phyloP scores from a whole-genome alignment of 1,140 invertebrate genomes.

The Colletes latitarsis region DNA sequence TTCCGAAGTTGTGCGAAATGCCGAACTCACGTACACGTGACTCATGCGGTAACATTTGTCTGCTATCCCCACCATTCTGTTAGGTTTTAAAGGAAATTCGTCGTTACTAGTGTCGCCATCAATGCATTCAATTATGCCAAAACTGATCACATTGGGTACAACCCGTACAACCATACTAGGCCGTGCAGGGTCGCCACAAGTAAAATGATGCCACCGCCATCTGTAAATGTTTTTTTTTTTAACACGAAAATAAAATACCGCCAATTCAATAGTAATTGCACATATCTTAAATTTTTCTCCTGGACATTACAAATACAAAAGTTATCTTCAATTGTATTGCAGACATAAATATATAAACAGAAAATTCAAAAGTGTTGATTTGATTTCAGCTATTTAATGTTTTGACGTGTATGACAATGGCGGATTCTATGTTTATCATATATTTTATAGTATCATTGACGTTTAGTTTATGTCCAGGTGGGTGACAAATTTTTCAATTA shows the following conservation, averaged over 20 bases:
- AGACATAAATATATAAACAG: not conserved
- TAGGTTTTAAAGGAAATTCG: too few relatives aligned
- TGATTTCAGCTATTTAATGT: conserved; percentile 66
- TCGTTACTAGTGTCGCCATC: too few relatives aligned
- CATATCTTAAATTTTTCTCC: conserved; percentile 15
- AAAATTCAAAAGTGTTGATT: conserved; percentile 20
- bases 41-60: too few relatives aligned
- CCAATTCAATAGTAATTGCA: conserved; percentile 26
- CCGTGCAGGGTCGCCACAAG: too few relatives aligned
- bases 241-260: conserved; percentile 34
- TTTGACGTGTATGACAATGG: conserved; percentile 77
- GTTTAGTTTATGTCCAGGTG: conserved; percentile 73
- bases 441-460: conserved; percentile 75
- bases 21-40: too few relatives aligned
- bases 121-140: too few relatives aligned
- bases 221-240: conserved; percentile 13
- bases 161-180: too few relatives aligned
- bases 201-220: conserved; percentile 14
- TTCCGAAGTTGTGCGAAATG: too few relatives aligned
- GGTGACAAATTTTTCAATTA: conserved; percentile 19
- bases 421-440: conserved; percentile 76
- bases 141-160: too few relatives aligned
- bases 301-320: not conserved
- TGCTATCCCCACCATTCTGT: too few relatives aligned
- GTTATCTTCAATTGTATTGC: not conserved